Percentiles rank a stretch among this genome's conserved stretches.
Conservation (phyloP, 1,140 invertebrate genomes). For the Brachionus sp. region DNA sequence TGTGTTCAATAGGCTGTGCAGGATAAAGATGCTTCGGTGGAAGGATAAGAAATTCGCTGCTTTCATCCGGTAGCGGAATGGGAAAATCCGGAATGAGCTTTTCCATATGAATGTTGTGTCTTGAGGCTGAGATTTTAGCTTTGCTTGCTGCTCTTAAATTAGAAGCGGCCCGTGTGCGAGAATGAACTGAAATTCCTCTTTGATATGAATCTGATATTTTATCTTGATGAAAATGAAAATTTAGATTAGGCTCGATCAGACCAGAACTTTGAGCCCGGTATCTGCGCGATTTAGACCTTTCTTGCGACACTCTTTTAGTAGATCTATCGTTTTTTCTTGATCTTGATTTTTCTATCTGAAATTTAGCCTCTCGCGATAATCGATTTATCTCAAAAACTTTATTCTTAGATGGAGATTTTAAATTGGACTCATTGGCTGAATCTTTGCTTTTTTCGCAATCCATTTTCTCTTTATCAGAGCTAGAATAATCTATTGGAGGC, state of each 20-base stretch:
- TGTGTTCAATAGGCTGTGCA: background rate
- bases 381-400: constrained; percentile 17
- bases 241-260: background rate
- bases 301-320: background rate
- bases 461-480: background rate
- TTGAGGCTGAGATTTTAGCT: background rate
- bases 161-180: background rate
- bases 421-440: background rate
- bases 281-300: background rate
- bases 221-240: constrained; percentile 15
- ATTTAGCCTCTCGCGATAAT: constrained; percentile 25
- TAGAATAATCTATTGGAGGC: background rate
- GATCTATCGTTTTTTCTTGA: background rate
- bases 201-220: background rate
- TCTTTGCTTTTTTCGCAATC: background rate
- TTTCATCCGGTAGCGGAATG: constrained; percentile 10
- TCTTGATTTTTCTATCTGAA: constrained; percentile 21
- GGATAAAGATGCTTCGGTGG: constrained; percentile 8
- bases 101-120: constrained; percentile 12
- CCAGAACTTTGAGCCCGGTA: constrained; percentile 1
- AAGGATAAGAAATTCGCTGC: constrained; percentile 14
- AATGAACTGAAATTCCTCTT: constrained; percentile 15
- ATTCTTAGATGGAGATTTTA: constrained; percentile 4
- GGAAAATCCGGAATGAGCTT: background rate
- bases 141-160: constrained; percentile 1